Base-by-base conservation (phyloP, 1,140 invertebrate genomes). In the Orussus abietinus region DNA sequence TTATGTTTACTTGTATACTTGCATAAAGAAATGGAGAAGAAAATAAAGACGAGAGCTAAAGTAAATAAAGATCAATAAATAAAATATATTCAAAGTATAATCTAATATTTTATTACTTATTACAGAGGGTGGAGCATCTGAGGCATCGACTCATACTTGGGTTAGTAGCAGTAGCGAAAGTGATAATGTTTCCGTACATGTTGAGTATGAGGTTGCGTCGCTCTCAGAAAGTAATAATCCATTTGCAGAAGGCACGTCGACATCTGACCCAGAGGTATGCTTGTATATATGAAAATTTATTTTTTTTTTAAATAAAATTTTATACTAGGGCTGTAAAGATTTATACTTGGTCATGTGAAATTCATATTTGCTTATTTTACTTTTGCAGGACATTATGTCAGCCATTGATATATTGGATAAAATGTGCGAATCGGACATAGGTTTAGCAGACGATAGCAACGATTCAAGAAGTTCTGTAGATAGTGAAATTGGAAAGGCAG, bases 371-470 rank as follows among this genome's bases (percentile, higher is more conserved):
- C n/a, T 30, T 14, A 43, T 41, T 22, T 36, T 36, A 12, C 12
- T 33, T 45, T 54, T 55, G 25, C 30, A 64, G 63, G 59, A 62
- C 42, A 33, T 57, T 15, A 35, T 60, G 32, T 44, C 54, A 35
- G 40, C 59, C 11, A 52, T 45, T 36, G 52, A 63, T 3, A 33
- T 62, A 19, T 49, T 49, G 42, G 51, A 30, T 18, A 21, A n/a
- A 11, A 42, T 53, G 25, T 62, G 51, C 15, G 54, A 60, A 10
- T 49, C 51, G 1, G 62, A 64, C 19, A 39, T 49, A 1, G 53
- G 42, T 28, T 45, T 58, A 15, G 66, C 57, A 0, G 74, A 75
- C 49, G 78, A 81, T 55, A 80, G 78, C 11, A 77, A 81, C 48
- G 71, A 70, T 36, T 77, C 66, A 20, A 47, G 72, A 15, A 69